Percentiles rank a stretch among this genome's conserved stretches.
Evolutionary conservation across 2,888 invertebrate genomes (phyloP).

Genomic region (Cosmia pyralina): DNA sequence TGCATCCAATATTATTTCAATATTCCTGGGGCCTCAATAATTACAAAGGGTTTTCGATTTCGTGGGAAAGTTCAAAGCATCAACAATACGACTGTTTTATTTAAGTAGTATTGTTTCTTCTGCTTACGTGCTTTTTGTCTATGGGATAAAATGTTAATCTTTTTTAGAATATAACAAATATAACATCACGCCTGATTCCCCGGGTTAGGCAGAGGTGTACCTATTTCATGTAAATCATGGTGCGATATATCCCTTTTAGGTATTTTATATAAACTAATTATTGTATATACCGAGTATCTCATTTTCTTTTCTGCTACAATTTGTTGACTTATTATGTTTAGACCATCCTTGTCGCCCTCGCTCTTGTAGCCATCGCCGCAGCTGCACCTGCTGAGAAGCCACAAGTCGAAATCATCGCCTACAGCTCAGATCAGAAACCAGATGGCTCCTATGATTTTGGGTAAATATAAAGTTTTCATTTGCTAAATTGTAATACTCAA

Average conservation of each 20-base stretch:
- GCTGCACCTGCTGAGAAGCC: constrained; percentile 73
- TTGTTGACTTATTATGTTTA: constrained; percentile 26
- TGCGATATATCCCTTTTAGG: not conserved
- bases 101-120: not conserved
- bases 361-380: constrained; percentile 77
- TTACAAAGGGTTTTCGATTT: constrained; percentile 1
- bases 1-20: not conserved
- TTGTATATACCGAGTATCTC: not conserved
- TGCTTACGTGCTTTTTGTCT: constrained; percentile 6
- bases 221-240: not conserved
- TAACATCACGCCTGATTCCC: too few species aligned
- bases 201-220: too few species aligned
- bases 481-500: not conserved
- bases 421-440: constrained; percentile 72
- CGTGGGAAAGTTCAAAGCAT: not conserved
- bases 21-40: not conserved
- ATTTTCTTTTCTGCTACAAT: not conserved
- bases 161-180: too few species aligned
- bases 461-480: constrained; percentile 67
- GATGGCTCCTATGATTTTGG: constrained; percentile 75
- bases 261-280: not conserved
- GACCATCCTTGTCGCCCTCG: constrained; percentile 74
- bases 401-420: constrained; percentile 71
- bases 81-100: not conserved
- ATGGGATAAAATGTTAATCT: not conserved